phyloP scores from a whole-genome alignment of 2,888 invertebrate genomes.

The Phengaris arion region DNA sequence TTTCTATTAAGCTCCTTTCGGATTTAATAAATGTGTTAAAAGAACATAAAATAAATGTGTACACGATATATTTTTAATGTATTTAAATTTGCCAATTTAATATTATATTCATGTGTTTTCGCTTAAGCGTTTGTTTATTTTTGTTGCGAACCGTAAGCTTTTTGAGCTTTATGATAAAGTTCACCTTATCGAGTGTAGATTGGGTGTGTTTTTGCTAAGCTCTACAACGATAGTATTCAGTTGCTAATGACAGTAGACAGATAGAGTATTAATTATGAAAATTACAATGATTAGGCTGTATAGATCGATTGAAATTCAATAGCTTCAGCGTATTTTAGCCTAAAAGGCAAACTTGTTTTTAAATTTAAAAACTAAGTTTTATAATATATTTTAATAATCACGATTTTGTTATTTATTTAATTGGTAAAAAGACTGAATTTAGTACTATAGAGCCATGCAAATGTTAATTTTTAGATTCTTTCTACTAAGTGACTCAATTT shows the following conservation, averaged over 20 bases:
- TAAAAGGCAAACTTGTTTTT: not conserved
- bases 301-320: not conserved
- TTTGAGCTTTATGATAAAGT: slow-evolving; percentile 31
- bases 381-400: too few relatives aligned
- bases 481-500: not conserved
- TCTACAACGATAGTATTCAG: slow-evolving; percentile 1
- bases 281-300: slow-evolving; percentile 11
- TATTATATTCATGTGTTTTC: slow-evolving; percentile 50
- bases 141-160: slow-evolving; percentile 47
- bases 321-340: not conserved
- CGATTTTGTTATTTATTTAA: too few relatives aligned
- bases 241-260: slow-evolving; percentile 28
- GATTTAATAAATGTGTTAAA: not conserved
- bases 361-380: too few relatives aligned
- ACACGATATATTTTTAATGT: slow-evolving; percentile 9
- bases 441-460: too few relatives aligned
- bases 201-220: not conserved
- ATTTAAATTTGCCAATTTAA: slow-evolving; percentile 38
- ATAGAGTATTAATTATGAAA: slow-evolving; percentile 17
- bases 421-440: too few relatives aligned
- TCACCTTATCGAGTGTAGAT: not conserved
- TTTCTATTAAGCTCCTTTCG: not conserved
- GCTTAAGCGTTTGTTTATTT: slow-evolving; percentile 53
- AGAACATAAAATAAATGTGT: not conserved
- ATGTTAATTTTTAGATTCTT: too few relatives aligned